phyloP scores from a whole-genome alignment of 2,113 vertebrate genomes.

The Tragelaphus imberbis region DNA sequence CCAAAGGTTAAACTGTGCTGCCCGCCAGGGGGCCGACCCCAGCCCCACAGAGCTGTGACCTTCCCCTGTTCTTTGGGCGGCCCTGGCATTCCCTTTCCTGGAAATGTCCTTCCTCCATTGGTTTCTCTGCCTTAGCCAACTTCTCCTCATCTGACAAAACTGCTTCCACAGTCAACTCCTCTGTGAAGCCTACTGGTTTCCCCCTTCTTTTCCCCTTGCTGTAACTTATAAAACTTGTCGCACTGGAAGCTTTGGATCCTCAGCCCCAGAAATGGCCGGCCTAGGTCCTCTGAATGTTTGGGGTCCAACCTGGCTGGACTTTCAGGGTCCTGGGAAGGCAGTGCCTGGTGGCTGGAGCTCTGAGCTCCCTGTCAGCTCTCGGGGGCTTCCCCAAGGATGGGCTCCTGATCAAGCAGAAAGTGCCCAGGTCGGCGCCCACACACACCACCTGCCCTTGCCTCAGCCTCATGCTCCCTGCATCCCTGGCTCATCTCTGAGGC shows the following conservation, averaged over 20 bases:
- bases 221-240: background rate
- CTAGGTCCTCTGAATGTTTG: background rate
- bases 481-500: background rate
- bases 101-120: background rate
- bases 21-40: background rate
- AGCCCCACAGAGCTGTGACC: background rate
- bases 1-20: background rate
- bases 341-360: background rate
- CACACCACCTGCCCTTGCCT: background rate
- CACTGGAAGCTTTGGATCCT: background rate
- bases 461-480: background rate
- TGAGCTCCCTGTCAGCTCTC: background rate
- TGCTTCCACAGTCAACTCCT: background rate
- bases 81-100: background rate
- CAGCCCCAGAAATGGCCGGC: background rate
- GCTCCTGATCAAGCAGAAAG: background rate
- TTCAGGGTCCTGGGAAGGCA: background rate
- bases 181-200: background rate
- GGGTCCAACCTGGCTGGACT: background rate
- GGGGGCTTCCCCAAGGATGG: background rate
- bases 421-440: background rate
- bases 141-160: background rate
- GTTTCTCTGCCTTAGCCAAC: background rate
- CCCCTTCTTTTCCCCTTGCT: background rate
- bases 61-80: background rate